Evolutionary conservation across 2,888 invertebrate species (phyloP).

Genomic region (Melitaea athalia): DNA sequence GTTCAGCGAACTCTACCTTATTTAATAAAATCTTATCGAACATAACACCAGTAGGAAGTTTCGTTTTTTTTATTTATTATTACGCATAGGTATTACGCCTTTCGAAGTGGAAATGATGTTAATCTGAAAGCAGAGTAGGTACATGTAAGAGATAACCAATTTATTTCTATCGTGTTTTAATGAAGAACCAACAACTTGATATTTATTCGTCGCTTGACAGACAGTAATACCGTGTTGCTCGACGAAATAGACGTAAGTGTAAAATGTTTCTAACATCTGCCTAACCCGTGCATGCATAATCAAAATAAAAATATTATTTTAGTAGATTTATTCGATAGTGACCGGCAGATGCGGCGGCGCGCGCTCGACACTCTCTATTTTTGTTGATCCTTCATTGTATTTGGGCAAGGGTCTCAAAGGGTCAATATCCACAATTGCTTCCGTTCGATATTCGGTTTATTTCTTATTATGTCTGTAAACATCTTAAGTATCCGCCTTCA

Average conservation of each 20-base stretch:
- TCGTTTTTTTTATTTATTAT: too few species aligned
- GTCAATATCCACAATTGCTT: constrained; percentile 74
- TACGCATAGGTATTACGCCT: too few species aligned
- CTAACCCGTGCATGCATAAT: constrained; percentile 75
- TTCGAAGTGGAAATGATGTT: background rate
- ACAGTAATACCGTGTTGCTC: constrained; percentile 15
- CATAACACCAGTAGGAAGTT: too few species aligned
- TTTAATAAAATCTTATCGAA: too few species aligned
- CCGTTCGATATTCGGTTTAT: constrained; percentile 66
- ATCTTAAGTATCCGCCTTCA: constrained; percentile 62
- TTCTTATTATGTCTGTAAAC: constrained; percentile 68
- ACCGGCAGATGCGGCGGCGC: constrained; percentile 74
- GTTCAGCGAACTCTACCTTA: constrained; percentile 18
- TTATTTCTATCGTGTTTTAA: too few species aligned
- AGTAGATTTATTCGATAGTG: constrained; percentile 81
- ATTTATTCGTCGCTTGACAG: background rate
- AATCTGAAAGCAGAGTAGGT: too few species aligned
- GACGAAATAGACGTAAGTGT: constrained; percentile 45
- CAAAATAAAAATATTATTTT: constrained; percentile 82
- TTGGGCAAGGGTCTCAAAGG: constrained; percentile 66
- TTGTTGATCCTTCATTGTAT: constrained; percentile 73
- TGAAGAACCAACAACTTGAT: background rate
- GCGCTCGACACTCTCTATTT: constrained; percentile 68
- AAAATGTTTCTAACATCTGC: constrained; percentile 71
- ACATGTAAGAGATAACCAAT: too few species aligned